phyloP scores from a whole-genome alignment of 2,113 vertebrate species.

The Hyaena hyaena region DNA sequence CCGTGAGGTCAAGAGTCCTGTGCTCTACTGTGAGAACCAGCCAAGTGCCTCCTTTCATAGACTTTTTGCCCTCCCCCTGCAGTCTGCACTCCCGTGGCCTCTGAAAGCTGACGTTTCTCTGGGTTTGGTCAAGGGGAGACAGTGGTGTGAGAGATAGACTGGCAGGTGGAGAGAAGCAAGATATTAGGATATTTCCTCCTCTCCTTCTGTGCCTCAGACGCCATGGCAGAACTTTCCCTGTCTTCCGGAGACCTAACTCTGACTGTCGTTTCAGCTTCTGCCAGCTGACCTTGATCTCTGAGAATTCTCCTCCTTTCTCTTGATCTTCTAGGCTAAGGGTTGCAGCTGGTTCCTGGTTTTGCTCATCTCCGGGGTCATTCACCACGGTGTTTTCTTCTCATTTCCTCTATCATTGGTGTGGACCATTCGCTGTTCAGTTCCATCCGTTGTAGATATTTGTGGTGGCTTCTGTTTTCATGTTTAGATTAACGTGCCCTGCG shows the following conservation, averaged over 20 bases:
- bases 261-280: background rate
- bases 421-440: background rate
- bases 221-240: background rate
- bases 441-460: background rate
- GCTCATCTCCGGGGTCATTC: background rate
- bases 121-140: background rate
- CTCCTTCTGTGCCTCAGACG: background rate
- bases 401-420: background rate
- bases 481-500: background rate
- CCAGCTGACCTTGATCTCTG: background rate
- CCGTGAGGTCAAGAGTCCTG: background rate
- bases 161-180: background rate
- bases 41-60: background rate
- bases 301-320: background rate
- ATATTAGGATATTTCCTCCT: background rate
- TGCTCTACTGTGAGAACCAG: background rate
- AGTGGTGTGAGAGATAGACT: background rate
- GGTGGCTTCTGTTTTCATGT: background rate
- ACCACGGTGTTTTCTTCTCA: background rate
- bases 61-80: background rate
- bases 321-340: background rate
- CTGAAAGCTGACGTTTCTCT: background rate
- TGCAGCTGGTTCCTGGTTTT: background rate
- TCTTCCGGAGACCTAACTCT: background rate
- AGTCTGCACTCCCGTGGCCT: background rate